Evolutionary conservation across 2,113 vertebrate genomes (phyloP), one percentile per base, ranked within the genome.

Genomic region (Catharus minimus): DNA sequence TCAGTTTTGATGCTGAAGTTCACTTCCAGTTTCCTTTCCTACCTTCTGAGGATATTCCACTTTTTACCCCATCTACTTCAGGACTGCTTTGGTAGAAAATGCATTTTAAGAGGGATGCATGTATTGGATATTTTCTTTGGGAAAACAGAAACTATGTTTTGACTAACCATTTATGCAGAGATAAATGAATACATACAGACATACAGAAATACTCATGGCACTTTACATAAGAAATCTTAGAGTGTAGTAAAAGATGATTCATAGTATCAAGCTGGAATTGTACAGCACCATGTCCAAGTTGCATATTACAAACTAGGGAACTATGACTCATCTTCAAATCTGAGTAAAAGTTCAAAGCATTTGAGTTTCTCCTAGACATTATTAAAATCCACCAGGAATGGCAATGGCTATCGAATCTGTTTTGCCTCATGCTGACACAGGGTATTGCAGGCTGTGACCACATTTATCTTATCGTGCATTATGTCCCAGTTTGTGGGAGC

Each of bases 301-400:
- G 43, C 44, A 75, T 64, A 78, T 44, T 65, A 72, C 0, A 2
- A 75, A 49, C 53, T 44, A 72, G 38, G 58, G 32, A 19, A 26
- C 36, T 61, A 33, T 75, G 74, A 89, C 9, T 89, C 57, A 60
- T 53, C 66, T 80, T 85, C 52, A 72, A 67, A 66, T 52, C 33
- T 23, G 43, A 90, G 52, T 50, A 50, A 26, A 77, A 75, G 46
- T 89, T 89, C 46, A 85, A 87, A 75, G 33, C n/a, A 87, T 56
- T 56, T 60, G 12, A 60, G 33, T 53, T 91, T 79, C 55, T 82
- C n/a, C 26, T 61, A 32, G 55, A 53, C 23, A 19, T 20, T 64
- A 73, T 69, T 90, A 72, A 82, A 76, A 72, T 52, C 49, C 0
- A 0, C 8, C 43, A 68, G 41, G 73, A 67, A 68, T 20, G 15